phyloP scores from a whole-genome alignment of 1,140 invertebrate genomes.

The Aphelinus certus region DNA sequence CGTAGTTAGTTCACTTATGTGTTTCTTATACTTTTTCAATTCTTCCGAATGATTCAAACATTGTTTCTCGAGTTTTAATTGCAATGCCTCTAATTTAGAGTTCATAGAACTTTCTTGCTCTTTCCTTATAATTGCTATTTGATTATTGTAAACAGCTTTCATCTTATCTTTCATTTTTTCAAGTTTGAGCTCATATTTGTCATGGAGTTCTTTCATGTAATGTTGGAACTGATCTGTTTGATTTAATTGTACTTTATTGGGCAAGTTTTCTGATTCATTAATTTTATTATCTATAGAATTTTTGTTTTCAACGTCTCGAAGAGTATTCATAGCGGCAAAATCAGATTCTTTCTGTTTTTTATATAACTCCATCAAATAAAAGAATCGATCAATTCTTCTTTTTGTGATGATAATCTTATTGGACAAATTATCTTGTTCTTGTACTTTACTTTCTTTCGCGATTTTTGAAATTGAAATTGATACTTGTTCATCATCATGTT shows the following conservation, averaged over 20 bases:
- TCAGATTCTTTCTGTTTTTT: neutral
- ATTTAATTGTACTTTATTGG: too few relatives aligned
- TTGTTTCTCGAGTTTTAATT: constrained; percentile 59
- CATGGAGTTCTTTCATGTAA: constrained; percentile 52
- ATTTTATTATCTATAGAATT: neutral
- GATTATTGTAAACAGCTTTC: constrained; percentile 60
- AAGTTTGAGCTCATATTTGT: constrained; percentile 58
- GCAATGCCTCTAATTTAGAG: constrained; percentile 62
- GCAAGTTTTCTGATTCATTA: neutral
- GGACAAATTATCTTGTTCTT: neutral
- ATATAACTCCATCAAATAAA: constrained; percentile 5
- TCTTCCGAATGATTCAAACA: constrained; percentile 67
- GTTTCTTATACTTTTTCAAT: constrained; percentile 68
- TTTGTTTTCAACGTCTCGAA: neutral
- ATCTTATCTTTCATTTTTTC: constrained; percentile 62
- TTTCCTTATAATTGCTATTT: constrained; percentile 63
- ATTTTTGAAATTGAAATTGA: neutral
- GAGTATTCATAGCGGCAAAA: neutral
- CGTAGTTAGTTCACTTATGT: constrained; percentile 66
- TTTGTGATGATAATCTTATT: constrained; percentile 25
- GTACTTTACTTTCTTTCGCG: neutral
- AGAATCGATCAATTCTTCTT: constrained; percentile 21
- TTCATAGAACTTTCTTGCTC: constrained; percentile 65
- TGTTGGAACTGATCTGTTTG: neutral
- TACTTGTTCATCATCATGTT: neutral